phyloP scores from a whole-genome alignment of 2,888 invertebrate species.

The Brachyptera risi region DNA sequence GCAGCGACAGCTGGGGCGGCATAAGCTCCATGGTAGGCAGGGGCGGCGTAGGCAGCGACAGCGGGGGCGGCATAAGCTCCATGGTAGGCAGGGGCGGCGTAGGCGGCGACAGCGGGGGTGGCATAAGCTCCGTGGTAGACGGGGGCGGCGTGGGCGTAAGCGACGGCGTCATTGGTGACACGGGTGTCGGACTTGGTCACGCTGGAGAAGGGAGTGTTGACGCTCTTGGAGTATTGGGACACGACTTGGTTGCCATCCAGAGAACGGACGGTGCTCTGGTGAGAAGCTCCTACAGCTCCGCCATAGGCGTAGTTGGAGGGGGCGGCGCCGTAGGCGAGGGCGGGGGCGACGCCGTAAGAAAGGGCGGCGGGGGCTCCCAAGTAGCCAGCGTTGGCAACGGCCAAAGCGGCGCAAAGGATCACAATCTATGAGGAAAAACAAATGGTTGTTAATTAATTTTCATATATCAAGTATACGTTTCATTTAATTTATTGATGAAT shows the following conservation, averaged over 20 bases:
- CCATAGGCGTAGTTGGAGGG: slow-evolving; percentile 24
- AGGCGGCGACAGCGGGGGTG: slow-evolving; percentile 36
- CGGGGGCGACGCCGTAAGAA: slow-evolving; percentile 39
- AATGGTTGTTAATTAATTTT: no score
- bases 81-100: slow-evolving; percentile 43
- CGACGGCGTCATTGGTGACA: slow-evolving; percentile 52
- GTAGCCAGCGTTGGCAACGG: slow-evolving; percentile 34
- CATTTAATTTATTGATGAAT: no score
- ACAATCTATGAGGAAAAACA: slow-evolving; percentile 37
- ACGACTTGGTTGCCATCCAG: slow-evolving; percentile 53
- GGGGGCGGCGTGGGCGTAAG: slow-evolving; percentile 43
- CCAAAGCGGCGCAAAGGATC: slow-evolving; percentile 35
- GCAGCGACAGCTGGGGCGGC: slow-evolving; percentile 38
- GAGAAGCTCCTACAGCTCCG: slow-evolving; percentile 44
- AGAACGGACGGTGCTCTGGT: slow-evolving; percentile 55
- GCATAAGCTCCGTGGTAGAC: slow-evolving; percentile 40
- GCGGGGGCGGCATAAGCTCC: slow-evolving; percentile 52
- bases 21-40: slow-evolving; percentile 43
- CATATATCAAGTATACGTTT: no score
- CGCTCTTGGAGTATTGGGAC: slow-evolving; percentile 55
- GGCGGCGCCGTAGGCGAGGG: slow-evolving; percentile 33
- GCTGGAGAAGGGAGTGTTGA: slow-evolving; percentile 57
- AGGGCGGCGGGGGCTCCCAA: slow-evolving; percentile 35
- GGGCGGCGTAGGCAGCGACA: slow-evolving; percentile 37
- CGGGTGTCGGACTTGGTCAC: slow-evolving; percentile 57